Evolutionary conservation across 2,888 invertebrate genomes (phyloP).

Genomic region (Geophilus truncorum): DNA sequence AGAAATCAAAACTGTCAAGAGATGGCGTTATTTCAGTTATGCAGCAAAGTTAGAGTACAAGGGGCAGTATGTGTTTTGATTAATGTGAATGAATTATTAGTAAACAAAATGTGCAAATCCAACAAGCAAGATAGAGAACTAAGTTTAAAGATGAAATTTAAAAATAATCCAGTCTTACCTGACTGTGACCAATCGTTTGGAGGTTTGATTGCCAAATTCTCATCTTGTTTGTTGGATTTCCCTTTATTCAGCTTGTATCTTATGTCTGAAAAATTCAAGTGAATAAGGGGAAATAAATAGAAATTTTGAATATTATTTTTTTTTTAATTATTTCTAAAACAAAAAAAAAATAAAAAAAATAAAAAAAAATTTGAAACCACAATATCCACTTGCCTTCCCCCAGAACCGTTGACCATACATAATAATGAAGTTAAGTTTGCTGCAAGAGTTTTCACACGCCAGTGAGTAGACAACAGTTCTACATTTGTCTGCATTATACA

Average conservation of each 20-base stretch:
- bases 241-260: slow-evolving; percentile 18
- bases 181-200: slow-evolving; percentile 29
- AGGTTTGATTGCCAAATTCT: slow-evolving; percentile 22
- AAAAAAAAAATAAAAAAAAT: not conserved
- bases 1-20: no score
- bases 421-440: not conserved
- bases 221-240: slow-evolving; percentile 26
- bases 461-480: not conserved
- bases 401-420: not conserved
- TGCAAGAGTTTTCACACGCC: not conserved
- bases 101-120: not conserved
- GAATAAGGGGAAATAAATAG: not conserved
- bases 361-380: not conserved
- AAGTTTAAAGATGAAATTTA: not conserved
- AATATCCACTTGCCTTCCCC: no score
- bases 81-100: not conserved
- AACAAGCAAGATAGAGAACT: not conserved
- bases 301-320: no score
- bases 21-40: no score
- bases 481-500: not conserved
- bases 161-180: not conserved
- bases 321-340: not conserved
- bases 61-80: no score
- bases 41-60: no score
- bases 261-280: slow-evolving; percentile 1